Conservation (phyloP, 2,797 vertebrate genomes). For the Liasis olivaceus region DNA sequence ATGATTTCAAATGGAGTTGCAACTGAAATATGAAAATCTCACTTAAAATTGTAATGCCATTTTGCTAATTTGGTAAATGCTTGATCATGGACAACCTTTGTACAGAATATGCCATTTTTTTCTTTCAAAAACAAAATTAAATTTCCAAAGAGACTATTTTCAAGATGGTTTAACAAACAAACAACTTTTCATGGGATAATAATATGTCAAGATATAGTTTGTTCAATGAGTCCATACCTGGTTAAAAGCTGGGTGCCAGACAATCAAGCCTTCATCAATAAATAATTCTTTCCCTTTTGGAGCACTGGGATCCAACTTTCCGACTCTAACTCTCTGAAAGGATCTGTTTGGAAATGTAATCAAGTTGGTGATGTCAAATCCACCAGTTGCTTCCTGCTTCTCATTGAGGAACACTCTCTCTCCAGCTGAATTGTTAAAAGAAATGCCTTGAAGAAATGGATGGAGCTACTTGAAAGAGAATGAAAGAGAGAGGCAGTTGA, state of each 20-base stretch:
- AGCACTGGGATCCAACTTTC: too few species aligned
- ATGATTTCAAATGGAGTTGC: background rate
- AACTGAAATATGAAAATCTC: background rate
- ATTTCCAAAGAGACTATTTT: background rate
- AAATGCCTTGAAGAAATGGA: background rate
- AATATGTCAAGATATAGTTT: background rate
- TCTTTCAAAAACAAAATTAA: background rate
- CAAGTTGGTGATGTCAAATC: background rate
- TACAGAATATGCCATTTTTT: background rate
- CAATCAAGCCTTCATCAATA: too few species aligned
- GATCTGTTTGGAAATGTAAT: background rate
- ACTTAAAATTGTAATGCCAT: background rate
- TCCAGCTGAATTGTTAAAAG: background rate
- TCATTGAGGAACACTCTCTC: background rate
- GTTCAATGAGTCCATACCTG: background rate
- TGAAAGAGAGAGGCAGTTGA: background rate
- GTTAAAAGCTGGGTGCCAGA: background rate
- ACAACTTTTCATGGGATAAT: too few species aligned
- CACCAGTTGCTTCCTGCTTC: background rate
- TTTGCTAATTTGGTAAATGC: background rate
- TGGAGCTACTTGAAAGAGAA: background rate
- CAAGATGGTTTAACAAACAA: background rate
- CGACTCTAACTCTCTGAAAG: too few species aligned
- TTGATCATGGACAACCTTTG: background rate
- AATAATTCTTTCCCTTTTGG: too few species aligned